phyloP scores from a whole-genome alignment of 2,797 vertebrate genomes.

The Monodelphis domestica region DNA sequence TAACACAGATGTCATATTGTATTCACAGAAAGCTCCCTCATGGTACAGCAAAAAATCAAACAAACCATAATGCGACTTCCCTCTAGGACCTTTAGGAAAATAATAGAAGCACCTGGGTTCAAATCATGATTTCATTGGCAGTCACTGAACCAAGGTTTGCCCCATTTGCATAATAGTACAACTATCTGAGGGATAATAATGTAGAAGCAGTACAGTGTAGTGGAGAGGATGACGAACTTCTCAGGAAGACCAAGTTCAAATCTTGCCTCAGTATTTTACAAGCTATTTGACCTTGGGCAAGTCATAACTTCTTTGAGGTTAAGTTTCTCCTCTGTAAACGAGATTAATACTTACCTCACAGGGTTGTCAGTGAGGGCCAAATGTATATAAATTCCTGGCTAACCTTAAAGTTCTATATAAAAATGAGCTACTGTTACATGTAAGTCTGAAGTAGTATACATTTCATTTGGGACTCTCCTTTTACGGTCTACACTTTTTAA shows the following conservation, averaged over 20 bases:
- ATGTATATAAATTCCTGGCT: neutral
- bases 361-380: neutral
- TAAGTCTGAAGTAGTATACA: neutral
- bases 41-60: constrained; percentile 54
- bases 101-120: constrained; percentile 65
- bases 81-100: constrained; percentile 70
- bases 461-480: constrained; percentile 25
- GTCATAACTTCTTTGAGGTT: neutral
- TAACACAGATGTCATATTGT: constrained; percentile 66
- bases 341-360: neutral
- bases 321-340: neutral
- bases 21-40: constrained; percentile 69
- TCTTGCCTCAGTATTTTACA: neutral
- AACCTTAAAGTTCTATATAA: neutral
- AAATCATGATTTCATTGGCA: constrained; percentile 54
- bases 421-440: neutral
- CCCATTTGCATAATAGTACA: neutral
- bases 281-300: neutral
- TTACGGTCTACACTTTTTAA: constrained; percentile 17
- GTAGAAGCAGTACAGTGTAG: neutral
- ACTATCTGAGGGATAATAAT: neutral
- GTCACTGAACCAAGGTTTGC: neutral
- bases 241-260: neutral
- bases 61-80: neutral
- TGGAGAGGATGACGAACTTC: neutral